Base-by-base conservation (phyloP, 23 tunicate genomes). In the Styela plicata region DNA sequence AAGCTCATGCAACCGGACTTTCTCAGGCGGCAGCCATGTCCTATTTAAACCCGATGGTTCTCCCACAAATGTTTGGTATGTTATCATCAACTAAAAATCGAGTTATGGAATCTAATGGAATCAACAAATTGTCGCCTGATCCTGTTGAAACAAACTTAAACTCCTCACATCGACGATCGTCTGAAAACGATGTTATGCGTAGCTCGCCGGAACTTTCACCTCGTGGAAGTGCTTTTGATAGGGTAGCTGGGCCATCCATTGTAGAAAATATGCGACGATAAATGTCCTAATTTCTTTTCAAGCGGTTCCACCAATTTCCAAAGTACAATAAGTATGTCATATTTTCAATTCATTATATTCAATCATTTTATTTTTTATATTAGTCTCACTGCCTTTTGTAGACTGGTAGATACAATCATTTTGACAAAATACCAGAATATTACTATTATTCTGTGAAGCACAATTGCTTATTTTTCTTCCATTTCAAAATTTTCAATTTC, bases 21-120 rank as follows among this genome's bases (percentile, higher is more conserved):
- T 67, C 71, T 29, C 71, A 67, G 22, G 71, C 71, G 31, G 71
- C 71, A 27, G 71, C 71, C 22, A 25, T 67, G 2, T 67, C 71
- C 0, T 67, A 67, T 24, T 18, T 67, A 29, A 67, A 67, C 22
- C 71, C 71, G 16, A 67, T 67, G 30, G 71, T 67, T 25, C 31
- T 67, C 22, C 71, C 71, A 18, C 71, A 67, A 67, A 67, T 67
- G 71, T 67, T 67, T 67, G 31, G 31, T 22, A 29, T 25, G 30
- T 24, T 67, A 29, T 27, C 71, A 67, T 27, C 71, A 67, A 67
- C 19, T 29, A 67, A 1, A 27, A 67, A 67, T 24, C 7, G 57
- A 5, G 10, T 5, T 44, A 44, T 13, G 13, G 57, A 44, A 13
- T 7, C 10, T 5, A 44, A 5, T 44, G 57, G 57, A 13, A 5